A percentile compares a stretch with the other conserved stretches of the same genome.
Evolutionary conservation across 2,113 vertebrate genomes (phyloP).

Genomic region (Meles meles): DNA sequence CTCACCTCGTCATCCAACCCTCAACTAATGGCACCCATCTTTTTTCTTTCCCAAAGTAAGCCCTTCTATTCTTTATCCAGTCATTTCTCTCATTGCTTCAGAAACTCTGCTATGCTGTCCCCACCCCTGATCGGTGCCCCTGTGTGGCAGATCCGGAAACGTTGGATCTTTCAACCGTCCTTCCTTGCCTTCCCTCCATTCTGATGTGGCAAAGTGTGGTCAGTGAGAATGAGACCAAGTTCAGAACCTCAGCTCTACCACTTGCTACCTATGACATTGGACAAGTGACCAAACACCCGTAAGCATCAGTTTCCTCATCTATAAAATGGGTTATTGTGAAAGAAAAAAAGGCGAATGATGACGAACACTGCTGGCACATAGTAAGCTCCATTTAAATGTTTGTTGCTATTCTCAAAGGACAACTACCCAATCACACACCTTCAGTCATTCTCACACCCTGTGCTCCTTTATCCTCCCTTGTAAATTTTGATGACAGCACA

Average conservation of each 20-base stretch:
- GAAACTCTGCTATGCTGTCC: not conserved
- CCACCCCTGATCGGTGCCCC: not conserved
- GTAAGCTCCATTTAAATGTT: not conserved
- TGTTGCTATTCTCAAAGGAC: not conserved
- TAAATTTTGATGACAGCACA: not conserved
- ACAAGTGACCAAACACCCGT: not conserved
- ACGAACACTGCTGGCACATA: not conserved
- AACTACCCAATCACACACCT: not conserved
- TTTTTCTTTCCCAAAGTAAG: not conserved
- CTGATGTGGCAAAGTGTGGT: not conserved
- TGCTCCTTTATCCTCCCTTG: not conserved
- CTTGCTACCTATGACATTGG: not conserved
- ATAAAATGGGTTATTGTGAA: not conserved
- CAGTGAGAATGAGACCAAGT: not conserved
- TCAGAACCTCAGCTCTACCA: not conserved
- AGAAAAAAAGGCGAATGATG: not conserved
- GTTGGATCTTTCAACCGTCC: not conserved
- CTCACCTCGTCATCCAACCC: not conserved
- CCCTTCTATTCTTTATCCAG: not conserved
- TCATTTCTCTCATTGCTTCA: not conserved
- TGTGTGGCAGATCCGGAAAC: not conserved
- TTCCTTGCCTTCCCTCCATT: not conserved
- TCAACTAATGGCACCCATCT: not conserved
- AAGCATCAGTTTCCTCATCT: not conserved
- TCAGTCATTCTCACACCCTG: not conserved